Base-by-base conservation (phyloP, 2,888 invertebrate genomes). In the Macrosoma leucophasiata region DNA sequence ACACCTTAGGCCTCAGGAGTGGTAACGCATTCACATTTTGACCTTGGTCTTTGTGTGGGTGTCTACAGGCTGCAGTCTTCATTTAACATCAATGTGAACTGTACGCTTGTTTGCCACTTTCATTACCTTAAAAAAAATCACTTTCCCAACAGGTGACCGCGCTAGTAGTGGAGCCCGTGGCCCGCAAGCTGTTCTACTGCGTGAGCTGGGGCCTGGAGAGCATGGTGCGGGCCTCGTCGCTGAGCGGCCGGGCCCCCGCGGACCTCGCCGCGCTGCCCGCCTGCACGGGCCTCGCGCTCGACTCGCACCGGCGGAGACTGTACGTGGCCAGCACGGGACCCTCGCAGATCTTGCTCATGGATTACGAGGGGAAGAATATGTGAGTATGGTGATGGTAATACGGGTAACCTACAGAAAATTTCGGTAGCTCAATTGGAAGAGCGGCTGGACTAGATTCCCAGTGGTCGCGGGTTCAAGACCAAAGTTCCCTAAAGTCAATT, bases 271-370 rank as follows among this genome's bases (percentile, higher is more conserved):
- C 60, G 2, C 41, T 71, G 7, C 37, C 55, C 48, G 57, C 58
- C 49, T 82, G 84, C 82, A 44, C 84, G 63, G 45, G 87, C 50
- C 29, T 73, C 62, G 43, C 84, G 49, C 45, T 73, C 38, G 89
- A 91, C 64, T 57, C 81, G 0, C 85, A 87, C 39, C 44, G 50
- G 85, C 53, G 78, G 87, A 46, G 65, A 12, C 65, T 97, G 3
- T 98, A 94, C 60, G 94, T 92, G 77, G 87, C 90, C 0, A 94
- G 96, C 64, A 86, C 57, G 15, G 69, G 76, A 0, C 75, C 66
- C 11, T 68, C 63, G 29, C 62, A 72, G 5, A 69, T 89, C 18
- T 51, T 85, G 24, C 65, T 62, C 55, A 62, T 76, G 53, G 55
- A 67, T 29, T 74, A 76, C n/a, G 65, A 86, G 0, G 77, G 75